Base-by-base conservation (phyloP, 2,888 invertebrate species). In the Kryphioiulus occultus region DNA sequence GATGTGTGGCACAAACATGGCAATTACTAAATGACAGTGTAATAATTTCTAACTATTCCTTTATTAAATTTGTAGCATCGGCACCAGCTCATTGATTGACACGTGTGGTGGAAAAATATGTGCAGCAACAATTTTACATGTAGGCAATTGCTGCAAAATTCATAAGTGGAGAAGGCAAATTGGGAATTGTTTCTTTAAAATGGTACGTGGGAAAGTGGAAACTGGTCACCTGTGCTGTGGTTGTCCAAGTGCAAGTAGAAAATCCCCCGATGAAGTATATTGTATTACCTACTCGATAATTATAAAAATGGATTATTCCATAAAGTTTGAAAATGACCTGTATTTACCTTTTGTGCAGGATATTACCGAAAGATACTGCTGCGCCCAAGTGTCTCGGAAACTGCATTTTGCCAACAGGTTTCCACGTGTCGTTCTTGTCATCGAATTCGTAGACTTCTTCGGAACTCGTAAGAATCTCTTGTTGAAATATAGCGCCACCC, bases 251-350 rank as follows among this genome's bases (percentile, higher is more conserved):
- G 35, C 83, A 83, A 32, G 83, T 83, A 26, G 83, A 83, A 83
- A 83, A 83, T 83, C 83, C 83, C 17, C 83, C 83, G 17, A 83
- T 83, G 83, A 83, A 30, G 83, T 83, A 7, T 32, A 83, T 83
- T 9, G 10, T 15, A 17, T 30, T 83, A 3, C 83, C 83, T 83
- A 19, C 4, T 4, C 15, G 19, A 53, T 19, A 53, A 53, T 53
- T 19, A 4, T 12, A 53, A 3, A 19, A 19, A n/a, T 12, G n/a
- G 15, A 44, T 44, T 26, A 78, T 19, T 12, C 0, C 78, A 3
- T 30, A 12, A 4, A 35, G 35, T 7, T 35, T 35, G 35, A 35
- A 35, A 7, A 35, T 35, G 2, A 4, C 35, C 15, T 5, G 9
- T 78, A 19, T 78, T 78, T 78, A 1, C 17, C 78, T 83, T 83